Conservation (phyloP, 2,113 vertebrate genomes). For the Nymphicus hollandicus region DNA sequence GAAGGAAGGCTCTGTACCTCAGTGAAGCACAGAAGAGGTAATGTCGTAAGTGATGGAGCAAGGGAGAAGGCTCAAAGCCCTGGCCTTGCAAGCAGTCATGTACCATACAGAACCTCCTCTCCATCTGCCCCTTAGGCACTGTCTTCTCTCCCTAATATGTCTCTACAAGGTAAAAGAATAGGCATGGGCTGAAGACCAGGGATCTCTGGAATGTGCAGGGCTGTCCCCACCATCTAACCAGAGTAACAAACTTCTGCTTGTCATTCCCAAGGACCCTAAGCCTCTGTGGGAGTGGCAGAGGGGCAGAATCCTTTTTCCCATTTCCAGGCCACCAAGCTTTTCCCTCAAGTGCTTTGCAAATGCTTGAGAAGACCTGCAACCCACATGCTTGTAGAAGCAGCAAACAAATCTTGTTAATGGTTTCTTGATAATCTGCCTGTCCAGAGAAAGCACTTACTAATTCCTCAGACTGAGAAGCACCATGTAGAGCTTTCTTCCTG, state of each 20-base stretch:
- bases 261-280: background rate
- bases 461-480: background rate
- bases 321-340: background rate
- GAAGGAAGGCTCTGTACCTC: background rate
- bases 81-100: background rate
- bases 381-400: background rate
- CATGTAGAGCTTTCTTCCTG: background rate
- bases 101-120: background rate
- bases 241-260: background rate
- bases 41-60: background rate
- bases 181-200: background rate
- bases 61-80: background rate
- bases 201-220: background rate
- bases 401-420: slow-evolving; percentile 16
- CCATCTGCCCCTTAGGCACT: background rate
- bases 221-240: background rate
- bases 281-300: background rate
- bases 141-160: background rate
- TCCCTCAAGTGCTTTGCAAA: background rate
- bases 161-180: background rate
- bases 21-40: background rate
- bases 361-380: background rate
- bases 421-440: background rate
- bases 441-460: background rate
- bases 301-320: background rate